Percentiles rank a stretch among this genome's conserved stretches.
Evolutionary conservation across 2,888 invertebrate genomes (phyloP).

Genomic region (Sphaerophoria rueppellii): DNA sequence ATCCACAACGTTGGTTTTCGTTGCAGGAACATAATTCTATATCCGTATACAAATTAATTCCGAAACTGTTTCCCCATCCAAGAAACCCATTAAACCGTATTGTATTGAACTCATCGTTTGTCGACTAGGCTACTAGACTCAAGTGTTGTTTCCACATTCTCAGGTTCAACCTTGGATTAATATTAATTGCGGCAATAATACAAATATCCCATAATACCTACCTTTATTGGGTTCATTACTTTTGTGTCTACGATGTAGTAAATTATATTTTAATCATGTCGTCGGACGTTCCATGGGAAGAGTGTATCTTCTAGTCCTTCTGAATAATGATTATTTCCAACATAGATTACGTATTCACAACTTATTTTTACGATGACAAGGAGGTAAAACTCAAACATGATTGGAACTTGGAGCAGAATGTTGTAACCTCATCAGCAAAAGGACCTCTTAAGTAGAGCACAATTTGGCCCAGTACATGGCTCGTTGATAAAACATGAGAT

Average conservation of each 20-base stretch:
- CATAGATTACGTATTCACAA: slow-evolving; percentile 27
- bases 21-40: slow-evolving; percentile 8
- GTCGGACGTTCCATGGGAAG: background rate
- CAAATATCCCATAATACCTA: slow-evolving; percentile 49
- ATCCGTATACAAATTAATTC: slow-evolving; percentile 32
- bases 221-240: slow-evolving; percentile 66
- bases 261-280: slow-evolving; percentile 58
- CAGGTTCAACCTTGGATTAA: slow-evolving; percentile 52
- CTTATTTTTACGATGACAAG: slow-evolving; percentile 31
- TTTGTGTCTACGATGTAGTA: slow-evolving; percentile 36
- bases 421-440: slow-evolving; percentile 11
- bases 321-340: slow-evolving; percentile 14
- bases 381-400: slow-evolving; percentile 8
- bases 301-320: background rate
- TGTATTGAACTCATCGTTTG: slow-evolving; percentile 46
- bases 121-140: slow-evolving; percentile 23
- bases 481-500: slow-evolving; percentile 27
- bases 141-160: slow-evolving; percentile 57
- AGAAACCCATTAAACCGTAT: slow-evolving; percentile 61
- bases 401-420: slow-evolving; percentile 2
- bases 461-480: slow-evolving; percentile 10
- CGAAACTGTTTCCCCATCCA: slow-evolving; percentile 47
- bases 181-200: slow-evolving; percentile 61
- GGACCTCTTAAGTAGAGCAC: background rate
- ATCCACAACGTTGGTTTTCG: background rate